Conservation (phyloP, 30 jellyfish, hydroid and myxozoan species). For the Pseudorhiza aurosa region DNA sequence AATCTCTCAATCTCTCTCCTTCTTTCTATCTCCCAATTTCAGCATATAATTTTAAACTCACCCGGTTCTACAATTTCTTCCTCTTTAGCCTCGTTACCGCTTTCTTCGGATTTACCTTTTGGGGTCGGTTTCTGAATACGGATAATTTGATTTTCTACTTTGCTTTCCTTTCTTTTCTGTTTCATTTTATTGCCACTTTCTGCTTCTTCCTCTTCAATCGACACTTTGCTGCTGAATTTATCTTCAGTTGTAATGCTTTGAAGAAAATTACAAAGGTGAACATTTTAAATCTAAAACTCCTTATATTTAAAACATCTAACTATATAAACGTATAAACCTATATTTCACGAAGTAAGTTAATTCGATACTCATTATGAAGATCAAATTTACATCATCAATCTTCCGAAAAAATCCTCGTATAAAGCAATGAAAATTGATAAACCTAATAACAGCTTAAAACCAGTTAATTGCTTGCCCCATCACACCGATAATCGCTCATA, state of each 20-base stretch:
- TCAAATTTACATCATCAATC: no score
- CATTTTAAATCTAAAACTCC: background rate
- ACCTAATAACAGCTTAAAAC: background rate
- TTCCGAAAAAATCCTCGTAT: no score
- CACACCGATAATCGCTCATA: background rate
- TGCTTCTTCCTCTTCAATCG: constrained; percentile 81
- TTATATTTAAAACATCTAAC: background rate
- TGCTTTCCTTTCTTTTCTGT: constrained; percentile 60
- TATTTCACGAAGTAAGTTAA: no score
- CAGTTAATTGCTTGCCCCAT: background rate
- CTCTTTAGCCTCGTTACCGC: constrained; percentile 18
- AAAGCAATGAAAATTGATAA: no score
- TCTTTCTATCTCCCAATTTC: no score
- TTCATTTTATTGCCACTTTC: constrained; percentile 75
- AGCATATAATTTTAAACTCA: no score
- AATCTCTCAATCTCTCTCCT: no score
- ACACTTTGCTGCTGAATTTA: constrained; percentile 77
- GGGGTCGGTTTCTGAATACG: constrained; percentile 51
- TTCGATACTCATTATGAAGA: no score
- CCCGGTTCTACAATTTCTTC: constrained; percentile 66
- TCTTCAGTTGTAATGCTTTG: constrained; percentile 93
- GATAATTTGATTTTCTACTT: constrained; percentile 7
- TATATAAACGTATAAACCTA: no score
- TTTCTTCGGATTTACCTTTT: constrained; percentile 38
- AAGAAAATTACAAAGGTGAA: background rate